phyloP scores from a whole-genome alignment of 2,113 vertebrate genomes.

The Laticauda colubrina region DNA sequence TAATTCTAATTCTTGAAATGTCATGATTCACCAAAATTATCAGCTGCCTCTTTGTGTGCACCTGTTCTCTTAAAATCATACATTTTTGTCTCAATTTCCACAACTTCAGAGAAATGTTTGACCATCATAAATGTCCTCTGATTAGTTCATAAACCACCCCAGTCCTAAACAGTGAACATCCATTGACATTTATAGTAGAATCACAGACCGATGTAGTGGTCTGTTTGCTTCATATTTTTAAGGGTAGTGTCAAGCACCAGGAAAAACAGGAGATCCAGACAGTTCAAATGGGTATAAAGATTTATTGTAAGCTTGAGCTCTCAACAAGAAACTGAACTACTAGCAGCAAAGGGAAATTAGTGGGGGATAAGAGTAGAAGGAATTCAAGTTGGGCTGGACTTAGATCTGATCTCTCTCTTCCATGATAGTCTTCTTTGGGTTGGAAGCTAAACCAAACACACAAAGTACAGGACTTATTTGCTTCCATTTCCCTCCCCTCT shows the following conservation, averaged over 20 bases:
- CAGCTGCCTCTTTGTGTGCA: not conserved
- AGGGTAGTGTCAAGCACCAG: not conserved
- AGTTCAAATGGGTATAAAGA: no score
- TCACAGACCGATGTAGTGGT: not conserved
- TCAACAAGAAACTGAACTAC: no score
- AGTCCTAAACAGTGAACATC: not conserved
- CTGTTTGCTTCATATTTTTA: not conserved
- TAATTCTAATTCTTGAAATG: not conserved
- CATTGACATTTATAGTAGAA: not conserved
- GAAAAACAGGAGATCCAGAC: no score
- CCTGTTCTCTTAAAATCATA: not conserved
- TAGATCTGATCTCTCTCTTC: not conserved
- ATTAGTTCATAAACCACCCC: not conserved
- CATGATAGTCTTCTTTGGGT: not conserved
- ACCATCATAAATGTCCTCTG: not conserved
- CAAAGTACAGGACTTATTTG: not conserved
- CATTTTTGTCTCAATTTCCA: not conserved
- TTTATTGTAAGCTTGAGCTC: no score
- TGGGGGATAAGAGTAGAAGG: no score
- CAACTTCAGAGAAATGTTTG: not conserved
- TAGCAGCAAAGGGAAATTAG: no score
- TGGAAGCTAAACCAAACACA: not conserved
- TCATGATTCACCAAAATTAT: not conserved
- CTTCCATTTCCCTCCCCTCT: not conserved
- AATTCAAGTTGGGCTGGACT: no score